Percentiles rank a stretch among this genome's conserved stretches.
Conservation (phyloP, 2,797 vertebrate genomes). For the Balearica regulorum region DNA sequence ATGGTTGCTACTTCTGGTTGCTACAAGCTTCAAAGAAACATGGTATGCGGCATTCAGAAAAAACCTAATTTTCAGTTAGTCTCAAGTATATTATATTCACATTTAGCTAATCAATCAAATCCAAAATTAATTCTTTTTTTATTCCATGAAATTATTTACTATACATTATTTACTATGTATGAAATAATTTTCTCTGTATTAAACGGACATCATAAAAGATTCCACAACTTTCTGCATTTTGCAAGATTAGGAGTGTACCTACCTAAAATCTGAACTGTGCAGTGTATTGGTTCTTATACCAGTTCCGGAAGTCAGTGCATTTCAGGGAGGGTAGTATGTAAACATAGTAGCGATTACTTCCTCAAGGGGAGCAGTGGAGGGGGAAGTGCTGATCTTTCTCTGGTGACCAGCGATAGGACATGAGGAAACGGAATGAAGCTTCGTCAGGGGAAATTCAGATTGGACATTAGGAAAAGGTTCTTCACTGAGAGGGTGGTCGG, state of each 20-base stretch:
- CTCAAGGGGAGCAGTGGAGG: neutral
- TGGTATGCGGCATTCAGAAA: neutral
- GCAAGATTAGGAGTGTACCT: neutral
- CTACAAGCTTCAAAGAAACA: neutral
- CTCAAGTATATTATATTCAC: neutral
- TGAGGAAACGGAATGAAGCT: neutral
- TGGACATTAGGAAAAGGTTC: neutral
- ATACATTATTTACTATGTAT: neutral
- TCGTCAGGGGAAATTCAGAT: neutral
- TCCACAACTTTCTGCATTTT: neutral
- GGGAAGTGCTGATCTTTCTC: neutral
- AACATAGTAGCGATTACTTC: neutral
- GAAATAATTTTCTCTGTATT: neutral
- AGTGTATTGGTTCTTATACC: neutral
- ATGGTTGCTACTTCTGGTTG: neutral
- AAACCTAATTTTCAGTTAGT: neutral
- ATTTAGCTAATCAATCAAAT: neutral
- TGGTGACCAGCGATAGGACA: neutral
- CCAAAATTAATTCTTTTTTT: neutral
- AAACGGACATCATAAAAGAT: neutral
- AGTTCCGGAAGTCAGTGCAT: neutral
- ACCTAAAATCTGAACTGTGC: neutral
- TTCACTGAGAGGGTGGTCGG: rapidly evolving
- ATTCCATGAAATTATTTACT: neutral
- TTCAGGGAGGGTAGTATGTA: neutral